Evolutionary conservation across 2,113 vertebrate genomes (phyloP).

Genomic region (Oncorhynchus gorbuscha): DNA sequence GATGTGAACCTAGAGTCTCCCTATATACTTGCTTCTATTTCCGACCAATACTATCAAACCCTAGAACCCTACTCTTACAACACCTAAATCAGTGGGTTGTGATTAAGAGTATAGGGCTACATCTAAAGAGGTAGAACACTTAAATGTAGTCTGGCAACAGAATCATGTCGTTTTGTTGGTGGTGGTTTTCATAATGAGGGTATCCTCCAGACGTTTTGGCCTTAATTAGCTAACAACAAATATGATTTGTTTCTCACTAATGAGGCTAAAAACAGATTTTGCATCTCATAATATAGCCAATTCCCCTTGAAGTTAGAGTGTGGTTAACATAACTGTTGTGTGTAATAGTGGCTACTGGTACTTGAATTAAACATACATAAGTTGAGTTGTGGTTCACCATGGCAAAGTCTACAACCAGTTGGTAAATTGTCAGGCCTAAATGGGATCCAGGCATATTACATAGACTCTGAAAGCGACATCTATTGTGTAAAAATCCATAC

Average conservation of each 20-base stretch:
- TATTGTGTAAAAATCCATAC: slow-evolving; percentile 18
- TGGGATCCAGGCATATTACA: background rate
- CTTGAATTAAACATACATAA: slow-evolving; percentile 38
- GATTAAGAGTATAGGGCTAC: background rate
- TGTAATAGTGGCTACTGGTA: slow-evolving; percentile 25
- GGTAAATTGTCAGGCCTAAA: background rate
- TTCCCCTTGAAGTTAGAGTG: slow-evolving; percentile 50
- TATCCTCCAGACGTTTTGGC: slow-evolving; percentile 34
- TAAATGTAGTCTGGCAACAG: background rate
- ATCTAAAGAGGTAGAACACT: background rate
- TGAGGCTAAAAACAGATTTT: slow-evolving; percentile 34
- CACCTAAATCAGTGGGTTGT: background rate
- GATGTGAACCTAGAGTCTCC: background rate
- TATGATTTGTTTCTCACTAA: slow-evolving; percentile 38
- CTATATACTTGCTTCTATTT: background rate
- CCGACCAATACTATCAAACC: background rate
- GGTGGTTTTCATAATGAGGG: slow-evolving; percentile 30
- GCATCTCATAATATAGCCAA: slow-evolving; percentile 21
- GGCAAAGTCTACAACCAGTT: slow-evolving; percentile 8
- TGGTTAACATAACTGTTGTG: slow-evolving; percentile 20
- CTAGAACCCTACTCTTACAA: background rate
- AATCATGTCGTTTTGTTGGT: slow-evolving; percentile 40
- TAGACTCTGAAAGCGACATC: background rate
- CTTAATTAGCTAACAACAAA: slow-evolving; percentile 36
- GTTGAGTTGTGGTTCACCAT: slow-evolving; percentile 27